Percentiles rank a stretch among this genome's conserved stretches.
These are phyloP conservation scores for Sialia sialis DNA, from an alignment of 2,113 vertebrate genomes.

Conservation along the genomic window DNA sequence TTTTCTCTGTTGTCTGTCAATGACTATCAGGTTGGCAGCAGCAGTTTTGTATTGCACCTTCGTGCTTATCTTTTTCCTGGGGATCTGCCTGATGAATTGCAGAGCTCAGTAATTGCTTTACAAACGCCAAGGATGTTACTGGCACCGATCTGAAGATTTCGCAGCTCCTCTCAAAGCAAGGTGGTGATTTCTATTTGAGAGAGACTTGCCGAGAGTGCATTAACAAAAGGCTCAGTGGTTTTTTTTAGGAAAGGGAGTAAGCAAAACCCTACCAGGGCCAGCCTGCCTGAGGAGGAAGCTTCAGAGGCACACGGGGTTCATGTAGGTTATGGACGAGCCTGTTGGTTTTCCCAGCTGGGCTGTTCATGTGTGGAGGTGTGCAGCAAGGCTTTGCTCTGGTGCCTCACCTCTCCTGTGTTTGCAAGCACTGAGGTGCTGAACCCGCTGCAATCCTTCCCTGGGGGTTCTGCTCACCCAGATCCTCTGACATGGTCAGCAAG, in stretches of 20 bases:
- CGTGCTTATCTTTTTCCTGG: not conserved
- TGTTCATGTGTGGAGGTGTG: not conserved
- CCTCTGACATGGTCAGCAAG: not conserved
- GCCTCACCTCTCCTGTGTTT: not conserved
- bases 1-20: not conserved
- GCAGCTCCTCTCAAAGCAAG: not conserved
- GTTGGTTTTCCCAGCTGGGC: not conserved
- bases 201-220: not conserved
- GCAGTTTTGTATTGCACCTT: not conserved
- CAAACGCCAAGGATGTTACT: not conserved
- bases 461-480: not conserved
- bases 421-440: not conserved
- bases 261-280: not conserved
- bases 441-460: not conserved
- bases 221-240: not conserved
- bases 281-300: not conserved
- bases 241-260: not conserved
- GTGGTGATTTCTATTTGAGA: not conserved
- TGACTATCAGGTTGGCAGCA: not conserved
- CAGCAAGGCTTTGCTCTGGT: not conserved
- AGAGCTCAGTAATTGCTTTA: not conserved
- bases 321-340: not conserved
- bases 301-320: rapidly evolving
- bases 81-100: conserved; percentile 7
- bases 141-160: not conserved